Evolutionary conservation across 2,888 invertebrate genomes (phyloP).

Genomic region (Melinaea marsaeus): DNA sequence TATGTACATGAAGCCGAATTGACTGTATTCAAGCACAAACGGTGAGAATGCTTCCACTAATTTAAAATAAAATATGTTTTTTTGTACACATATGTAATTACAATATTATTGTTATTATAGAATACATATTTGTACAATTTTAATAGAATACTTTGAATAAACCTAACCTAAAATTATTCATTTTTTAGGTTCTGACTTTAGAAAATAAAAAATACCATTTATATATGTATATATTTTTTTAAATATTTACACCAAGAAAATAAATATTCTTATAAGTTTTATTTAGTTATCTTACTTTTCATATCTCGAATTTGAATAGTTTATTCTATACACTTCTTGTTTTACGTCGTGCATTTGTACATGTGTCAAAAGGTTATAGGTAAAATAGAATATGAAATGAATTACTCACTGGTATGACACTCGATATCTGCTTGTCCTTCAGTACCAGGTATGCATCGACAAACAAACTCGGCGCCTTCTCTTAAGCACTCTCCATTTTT

Average conservation of each 20-base stretch:
- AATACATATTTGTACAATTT: constrained; percentile 33
- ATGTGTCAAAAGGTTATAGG: constrained; percentile 49
- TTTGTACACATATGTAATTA: constrained; percentile 34
- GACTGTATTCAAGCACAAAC: constrained; percentile 77
- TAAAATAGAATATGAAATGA: constrained; percentile 19
- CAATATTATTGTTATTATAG: constrained; percentile 19
- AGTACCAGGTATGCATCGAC: constrained; percentile 86
- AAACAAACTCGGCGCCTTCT: constrained; percentile 89
- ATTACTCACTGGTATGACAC: constrained; percentile 79
- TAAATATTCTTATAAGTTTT: too few species aligned
- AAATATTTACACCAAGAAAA: background rate
- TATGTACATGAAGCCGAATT: constrained; percentile 79
- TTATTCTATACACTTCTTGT: background rate
- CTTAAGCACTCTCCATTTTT: constrained; percentile 91
- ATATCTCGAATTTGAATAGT: background rate
- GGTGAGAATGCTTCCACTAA: constrained; percentile 80
- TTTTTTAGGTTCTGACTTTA: constrained; percentile 4
- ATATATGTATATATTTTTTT: too few species aligned
- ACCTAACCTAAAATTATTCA: constrained; percentile 1
- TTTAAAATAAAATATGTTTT: constrained; percentile 50
- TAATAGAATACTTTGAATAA: constrained; percentile 8
- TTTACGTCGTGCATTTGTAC: constrained; percentile 70
- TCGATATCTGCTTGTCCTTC: constrained; percentile 84
- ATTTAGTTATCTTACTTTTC: background rate
- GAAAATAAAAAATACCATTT: background rate